phyloP scores from a whole-genome alignment of 2,113 vertebrate species.

The zebrafish (Danio rerio) region GRCz12tu NC_133176.1:39573501-39574000 shows the following conservation, averaged over 20 bases:
- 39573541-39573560: constrained; percentile 97
- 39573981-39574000: constrained; percentile 95
- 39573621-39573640: constrained; percentile 96
- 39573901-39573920: constrained; percentile 96
- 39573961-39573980: constrained; percentile 98
- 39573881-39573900: constrained; percentile 96
- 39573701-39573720: constrained; percentile 97
- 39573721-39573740: constrained; percentile 97
- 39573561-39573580: constrained; percentile 95
- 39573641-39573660: constrained; percentile 97
- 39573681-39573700: constrained; percentile 95
- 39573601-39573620: constrained; percentile 98
- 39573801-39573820: constrained; percentile 97
- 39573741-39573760: constrained; percentile 98
- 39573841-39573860: constrained; percentile 96
- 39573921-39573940: constrained; percentile 95
- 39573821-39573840: constrained; percentile 98
- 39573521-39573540: constrained; percentile 98
- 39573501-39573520: constrained; percentile 90
- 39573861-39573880: constrained; percentile 97
- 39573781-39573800: constrained; percentile 99
- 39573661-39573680: constrained; percentile 98
- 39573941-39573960: constrained; percentile 96
- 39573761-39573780: constrained; percentile 96
- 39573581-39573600: constrained; percentile 95